A percentile compares a stretch with the other conserved stretches of the same genome.
phyloP scores from a whole-genome alignment of 1,140 invertebrate species.

The Coelopa frigida region DNA sequence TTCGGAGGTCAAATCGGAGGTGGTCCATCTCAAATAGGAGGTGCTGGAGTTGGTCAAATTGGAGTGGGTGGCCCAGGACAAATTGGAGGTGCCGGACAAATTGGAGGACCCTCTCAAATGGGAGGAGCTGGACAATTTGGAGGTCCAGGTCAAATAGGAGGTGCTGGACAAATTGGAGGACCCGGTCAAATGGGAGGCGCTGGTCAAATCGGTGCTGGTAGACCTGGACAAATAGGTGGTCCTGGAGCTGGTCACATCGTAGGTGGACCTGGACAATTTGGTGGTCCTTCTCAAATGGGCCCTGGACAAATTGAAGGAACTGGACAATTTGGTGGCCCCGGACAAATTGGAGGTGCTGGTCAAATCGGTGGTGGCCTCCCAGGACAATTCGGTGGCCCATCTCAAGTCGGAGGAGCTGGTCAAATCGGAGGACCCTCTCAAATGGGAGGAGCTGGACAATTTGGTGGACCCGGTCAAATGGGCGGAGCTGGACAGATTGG shows the following conservation, averaged over 20 bases:
- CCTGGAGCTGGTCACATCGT: background rate
- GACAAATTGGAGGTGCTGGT: conserved; percentile 1
- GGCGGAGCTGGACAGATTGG: no score
- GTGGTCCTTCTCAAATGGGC: background rate
- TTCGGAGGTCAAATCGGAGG: background rate
- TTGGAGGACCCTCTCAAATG: background rate
- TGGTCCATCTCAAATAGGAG: background rate
- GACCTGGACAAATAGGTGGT: conserved; percentile 2
- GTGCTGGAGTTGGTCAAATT: conserved; percentile 5
- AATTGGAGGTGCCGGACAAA: conserved; percentile 2
- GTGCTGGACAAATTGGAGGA: background rate
- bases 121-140: conserved; percentile 6
- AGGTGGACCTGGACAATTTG: conserved; percentile 4
- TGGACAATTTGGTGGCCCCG: background rate
- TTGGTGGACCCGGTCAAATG: background rate
- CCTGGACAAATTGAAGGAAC: background rate
- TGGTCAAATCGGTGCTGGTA: conserved; percentile 4
- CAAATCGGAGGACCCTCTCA: no score
- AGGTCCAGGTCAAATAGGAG: background rate
- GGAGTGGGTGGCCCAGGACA: background rate
- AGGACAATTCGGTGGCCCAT: conserved; percentile 1
- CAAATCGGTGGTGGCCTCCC: conserved; percentile 3
- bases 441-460: no score
- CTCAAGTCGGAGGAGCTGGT: no score
- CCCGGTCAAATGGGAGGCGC: background rate